Base-by-base conservation (phyloP, 2,113 vertebrate species). In the Chaetodon trifascialis region DNA sequence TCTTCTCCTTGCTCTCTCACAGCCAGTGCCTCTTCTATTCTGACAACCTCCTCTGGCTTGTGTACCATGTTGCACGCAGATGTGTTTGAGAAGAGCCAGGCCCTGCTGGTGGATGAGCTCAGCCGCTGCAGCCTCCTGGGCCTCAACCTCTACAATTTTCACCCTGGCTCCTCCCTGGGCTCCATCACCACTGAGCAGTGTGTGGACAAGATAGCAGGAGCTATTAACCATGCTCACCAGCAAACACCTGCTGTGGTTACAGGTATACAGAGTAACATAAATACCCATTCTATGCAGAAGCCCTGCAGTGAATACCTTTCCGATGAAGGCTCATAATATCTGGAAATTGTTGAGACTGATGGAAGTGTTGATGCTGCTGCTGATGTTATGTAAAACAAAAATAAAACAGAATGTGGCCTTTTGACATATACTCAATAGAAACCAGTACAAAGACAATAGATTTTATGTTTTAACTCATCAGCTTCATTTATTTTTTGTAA, bases 51-150 rank as follows among this genome's bases (percentile, higher is more conserved):
- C 21, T 40, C 25, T 65, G 60, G 7, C 56, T 80, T 74, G 52
- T 68, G 17, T 67, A 6, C 11, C 12, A 17, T 51, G 21, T 60
- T 66, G 64, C 49, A 36, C 76, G 55, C 82, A 95, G 94, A 95
- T 82, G 92, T 96, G 64, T 95, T 94, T 93, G 84, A 88, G 77
- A 96, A 96, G 86, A 96, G 95, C 85, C 92, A 91, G 86, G 91
- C 86, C n/a, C 82, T 96, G 94, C 87, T 96, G 70, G 92, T 96
- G 66, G 95, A 95, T 59, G 96, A 96, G 84, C 91, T 96, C 62
- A 90, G 84, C 51, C 94, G 95, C 69, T 96, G 96, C 85, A 92
- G 84, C 81, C 77, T 88, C 19, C 92, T 96, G 63, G 95, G 96
- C 2, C 94, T 96, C 58, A 85, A 63, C 38, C 84, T 93, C 58